Evolutionary conservation across 2,888 invertebrate species (phyloP).

Genomic region (Corythucha ciliata): DNA sequence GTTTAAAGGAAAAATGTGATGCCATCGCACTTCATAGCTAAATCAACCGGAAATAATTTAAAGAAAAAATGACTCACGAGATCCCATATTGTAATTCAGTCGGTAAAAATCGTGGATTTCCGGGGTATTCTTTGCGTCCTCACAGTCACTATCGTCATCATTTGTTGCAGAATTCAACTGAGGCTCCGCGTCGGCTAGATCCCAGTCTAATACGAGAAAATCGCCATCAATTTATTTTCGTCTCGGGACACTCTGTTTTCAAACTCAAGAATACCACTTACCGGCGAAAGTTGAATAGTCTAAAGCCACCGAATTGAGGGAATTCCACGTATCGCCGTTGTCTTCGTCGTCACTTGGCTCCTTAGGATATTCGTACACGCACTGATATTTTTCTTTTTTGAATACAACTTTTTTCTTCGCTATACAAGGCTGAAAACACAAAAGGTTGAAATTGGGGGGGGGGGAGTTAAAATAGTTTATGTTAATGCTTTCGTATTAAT

Average conservation of each 20-base stretch:
- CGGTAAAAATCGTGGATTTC: constrained; percentile 34
- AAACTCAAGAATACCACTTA: constrained; percentile 39
- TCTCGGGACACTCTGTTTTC: too few relatives aligned
- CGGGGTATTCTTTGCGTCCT: constrained; percentile 29
- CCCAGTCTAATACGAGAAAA: constrained; percentile 42
- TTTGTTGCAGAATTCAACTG: constrained; percentile 33
- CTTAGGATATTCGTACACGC: constrained; percentile 74
- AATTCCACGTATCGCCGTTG: constrained; percentile 40
- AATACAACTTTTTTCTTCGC: constrained; percentile 59
- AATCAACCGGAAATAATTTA: too few relatives aligned
- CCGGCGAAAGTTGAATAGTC: constrained; percentile 51
- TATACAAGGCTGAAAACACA: constrained; percentile 15
- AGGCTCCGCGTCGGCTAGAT: constrained; percentile 40
- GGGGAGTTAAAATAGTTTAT: background rate
- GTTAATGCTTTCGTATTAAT: background rate
- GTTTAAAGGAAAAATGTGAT: too few relatives aligned
- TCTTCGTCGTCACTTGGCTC: constrained; percentile 48
- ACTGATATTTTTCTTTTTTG: constrained; percentile 73
- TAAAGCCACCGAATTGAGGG: constrained; percentile 36
- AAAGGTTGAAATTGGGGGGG: background rate
- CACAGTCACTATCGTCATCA: constrained; percentile 35
- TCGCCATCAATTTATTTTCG: too few relatives aligned
- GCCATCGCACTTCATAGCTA: too few relatives aligned
- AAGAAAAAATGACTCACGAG: constrained; percentile 32
- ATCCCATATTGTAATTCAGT: constrained; percentile 36